Percentiles rank a stretch among this genome's conserved stretches.
Conservation (phyloP, 2,113 vertebrate genomes). For the Sorex araneus region DNA sequence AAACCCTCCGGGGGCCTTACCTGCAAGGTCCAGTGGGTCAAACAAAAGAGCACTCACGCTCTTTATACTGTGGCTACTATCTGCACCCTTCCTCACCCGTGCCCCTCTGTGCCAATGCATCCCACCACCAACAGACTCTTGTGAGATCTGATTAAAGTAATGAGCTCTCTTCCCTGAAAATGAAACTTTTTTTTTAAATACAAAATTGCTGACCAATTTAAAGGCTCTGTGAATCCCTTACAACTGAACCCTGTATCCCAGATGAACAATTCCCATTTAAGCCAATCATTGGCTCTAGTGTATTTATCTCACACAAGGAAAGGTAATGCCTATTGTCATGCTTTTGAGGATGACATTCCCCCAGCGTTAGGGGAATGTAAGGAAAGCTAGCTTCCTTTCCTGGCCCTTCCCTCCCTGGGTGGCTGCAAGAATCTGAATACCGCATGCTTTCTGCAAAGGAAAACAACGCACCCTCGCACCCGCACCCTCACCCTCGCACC, state of each 20-base stretch:
- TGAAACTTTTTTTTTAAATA: neutral
- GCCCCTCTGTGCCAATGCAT: too few species aligned
- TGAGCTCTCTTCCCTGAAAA: slow-evolving; percentile 16
- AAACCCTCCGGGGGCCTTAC: too few species aligned
- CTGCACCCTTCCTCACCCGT: too few species aligned
- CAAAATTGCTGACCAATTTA: neutral
- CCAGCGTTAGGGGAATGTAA: neutral
- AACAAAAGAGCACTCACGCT: too few species aligned
- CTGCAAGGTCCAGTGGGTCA: too few species aligned
- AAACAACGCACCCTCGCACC: slow-evolving; percentile 44
- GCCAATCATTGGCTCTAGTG: neutral
- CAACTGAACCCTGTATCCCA: neutral
- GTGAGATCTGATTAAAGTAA: slow-evolving; percentile 55
- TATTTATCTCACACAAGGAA: slow-evolving; percentile 52
- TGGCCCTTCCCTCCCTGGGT: neutral
- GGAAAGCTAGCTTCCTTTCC: rapidly evolving
- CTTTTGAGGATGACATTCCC: slow-evolving; percentile 1
- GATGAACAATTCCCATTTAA: neutral
- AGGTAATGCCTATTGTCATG: slow-evolving; percentile 24
- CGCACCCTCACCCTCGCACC: too few species aligned
- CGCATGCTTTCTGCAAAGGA: neutral
- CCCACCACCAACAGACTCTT: neutral
- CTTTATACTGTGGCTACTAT: too few species aligned
- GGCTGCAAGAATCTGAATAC: slow-evolving; percentile 1
- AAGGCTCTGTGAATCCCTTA: neutral